Percentiles rank a stretch among this genome's conserved stretches.
phyloP scores from a whole-genome alignment of 2,888 invertebrate species.

The Agonopterix subpropinquella region DNA sequence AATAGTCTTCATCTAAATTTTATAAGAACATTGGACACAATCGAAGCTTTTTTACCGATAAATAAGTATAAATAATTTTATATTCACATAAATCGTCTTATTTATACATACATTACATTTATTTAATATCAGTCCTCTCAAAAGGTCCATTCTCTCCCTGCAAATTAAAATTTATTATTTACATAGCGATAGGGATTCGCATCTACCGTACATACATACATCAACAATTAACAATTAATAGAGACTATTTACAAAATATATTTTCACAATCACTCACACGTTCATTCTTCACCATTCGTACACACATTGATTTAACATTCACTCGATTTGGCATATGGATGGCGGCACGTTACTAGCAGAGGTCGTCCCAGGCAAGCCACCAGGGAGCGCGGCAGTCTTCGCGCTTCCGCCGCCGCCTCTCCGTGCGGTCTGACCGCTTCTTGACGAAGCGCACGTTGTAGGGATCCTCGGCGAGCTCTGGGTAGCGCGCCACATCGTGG shows the following conservation, averaged over 20 bases:
- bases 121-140: slow-evolving; percentile 76
- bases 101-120: slow-evolving; percentile 75
- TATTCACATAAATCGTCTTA: slow-evolving; percentile 75
- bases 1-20: slow-evolving; percentile 76
- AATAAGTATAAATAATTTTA: slow-evolving; percentile 77
- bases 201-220: slow-evolving; percentile 74
- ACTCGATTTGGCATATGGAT: slow-evolving; percentile 72
- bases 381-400: slow-evolving; percentile 64
- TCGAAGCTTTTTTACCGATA: slow-evolving; percentile 76
- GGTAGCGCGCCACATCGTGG: slow-evolving; percentile 92
- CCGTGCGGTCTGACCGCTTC: slow-evolving; percentile 83
- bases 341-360: slow-evolving; percentile 69
- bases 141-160: slow-evolving; percentile 76
- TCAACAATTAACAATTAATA: slow-evolving; percentile 76
- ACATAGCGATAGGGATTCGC: slow-evolving; percentile 75
- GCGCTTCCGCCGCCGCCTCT: slow-evolving; percentile 84
- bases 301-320: slow-evolving; percentile 48
- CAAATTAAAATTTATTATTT: slow-evolving; percentile 74
- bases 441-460: slow-evolving; percentile 94
- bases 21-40: slow-evolving; percentile 77
- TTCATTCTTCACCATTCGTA: slow-evolving; percentile 54
- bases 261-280: slow-evolving; percentile 51
- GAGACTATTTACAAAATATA: slow-evolving; percentile 75
- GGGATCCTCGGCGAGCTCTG: slow-evolving; percentile 96
- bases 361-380: slow-evolving; percentile 65